Evolutionary conservation across 2,888 invertebrate genomes (phyloP).

Genomic region (Watsonalla binaria): DNA sequence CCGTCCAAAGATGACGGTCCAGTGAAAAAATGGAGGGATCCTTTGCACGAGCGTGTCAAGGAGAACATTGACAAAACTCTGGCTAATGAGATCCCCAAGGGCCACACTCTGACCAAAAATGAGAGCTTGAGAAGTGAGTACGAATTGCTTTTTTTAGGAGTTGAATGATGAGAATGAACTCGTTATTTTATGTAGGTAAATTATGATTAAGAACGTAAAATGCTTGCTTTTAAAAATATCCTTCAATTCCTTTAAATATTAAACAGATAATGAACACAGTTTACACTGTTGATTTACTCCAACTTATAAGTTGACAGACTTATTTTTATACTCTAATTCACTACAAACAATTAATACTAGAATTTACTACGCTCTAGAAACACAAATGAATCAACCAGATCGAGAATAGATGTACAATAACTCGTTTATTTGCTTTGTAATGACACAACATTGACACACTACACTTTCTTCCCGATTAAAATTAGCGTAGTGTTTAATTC

Average conservation of each 20-base stretch:
- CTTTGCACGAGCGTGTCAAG: conserved; percentile 71
- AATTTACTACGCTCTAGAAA: neutral
- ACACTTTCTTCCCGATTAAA: conserved; percentile 44
- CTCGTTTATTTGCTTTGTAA: conserved; percentile 30
- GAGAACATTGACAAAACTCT: conserved; percentile 75
- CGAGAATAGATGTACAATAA: conserved; percentile 29
- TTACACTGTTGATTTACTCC: no score
- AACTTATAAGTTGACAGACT: no score
- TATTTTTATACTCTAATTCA: no score
- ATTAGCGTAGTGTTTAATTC: conserved; percentile 34
- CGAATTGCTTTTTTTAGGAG: neutral
- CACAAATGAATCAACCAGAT: conserved; percentile 27
- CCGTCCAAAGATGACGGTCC: conserved; percentile 68
- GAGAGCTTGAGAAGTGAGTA: conserved; percentile 75
- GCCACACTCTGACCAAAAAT: conserved; percentile 73
- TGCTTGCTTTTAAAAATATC: no score
- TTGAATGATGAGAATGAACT: no score
- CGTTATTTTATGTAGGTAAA: no score
- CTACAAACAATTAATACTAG: neutral
- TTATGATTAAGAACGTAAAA: no score
- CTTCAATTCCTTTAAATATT: no score
- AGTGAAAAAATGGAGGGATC: conserved; percentile 74
- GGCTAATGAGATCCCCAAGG: conserved; percentile 69
- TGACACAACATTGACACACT: conserved; percentile 64
- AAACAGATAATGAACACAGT: no score